Percentiles rank a stretch among this genome's conserved stretches.
These are phyloP conservation scores for Drosophila lowei DNA, from an alignment of 1,140 invertebrate species.

Conservation along the genomic window DNA sequence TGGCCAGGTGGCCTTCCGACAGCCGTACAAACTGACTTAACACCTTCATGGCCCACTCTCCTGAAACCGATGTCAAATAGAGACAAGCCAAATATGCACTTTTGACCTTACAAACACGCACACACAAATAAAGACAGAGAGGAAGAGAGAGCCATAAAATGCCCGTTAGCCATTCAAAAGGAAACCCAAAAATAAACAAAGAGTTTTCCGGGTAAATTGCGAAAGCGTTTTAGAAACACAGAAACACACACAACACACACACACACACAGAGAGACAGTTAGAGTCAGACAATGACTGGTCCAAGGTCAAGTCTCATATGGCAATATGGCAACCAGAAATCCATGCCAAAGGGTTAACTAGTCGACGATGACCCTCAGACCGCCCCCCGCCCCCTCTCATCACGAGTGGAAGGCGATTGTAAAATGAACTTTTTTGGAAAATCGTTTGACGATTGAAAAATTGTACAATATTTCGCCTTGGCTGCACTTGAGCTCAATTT, in stretches of 20 bases:
- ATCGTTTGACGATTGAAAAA: constrained; percentile 30
- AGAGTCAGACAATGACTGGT: constrained; percentile 47
- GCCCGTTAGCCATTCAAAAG: constrained; percentile 27
- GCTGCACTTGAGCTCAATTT: constrained; percentile 77
- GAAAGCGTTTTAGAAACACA: constrained; percentile 24
- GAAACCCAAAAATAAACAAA: constrained; percentile 46
- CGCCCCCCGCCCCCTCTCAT: constrained; percentile 32
- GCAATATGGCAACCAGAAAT: constrained; percentile 18
- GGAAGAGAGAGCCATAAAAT: constrained; percentile 32
- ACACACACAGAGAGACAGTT: constrained; percentile 12
- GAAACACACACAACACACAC: too few species aligned
- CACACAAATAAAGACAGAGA: background rate
- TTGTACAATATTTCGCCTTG: constrained; percentile 54
- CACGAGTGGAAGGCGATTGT: constrained; percentile 5
- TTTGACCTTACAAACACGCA: constrained; percentile 28
- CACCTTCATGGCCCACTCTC: constrained; percentile 35
- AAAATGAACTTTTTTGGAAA: constrained; percentile 51
- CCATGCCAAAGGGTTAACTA: constrained; percentile 67
- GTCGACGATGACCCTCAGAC: constrained; percentile 46
- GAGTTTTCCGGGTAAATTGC: constrained; percentile 41
- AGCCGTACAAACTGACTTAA: constrained; percentile 40
- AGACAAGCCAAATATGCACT: constrained; percentile 26
- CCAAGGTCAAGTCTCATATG: constrained; percentile 49
- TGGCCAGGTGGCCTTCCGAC: constrained; percentile 42
- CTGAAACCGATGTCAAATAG: constrained; percentile 13